Percentiles rank a stretch among this genome's conserved stretches.
These are phyloP conservation scores for Neotoxoptera formosana DNA, from an alignment of 1,140 invertebrate genomes.

Conservation along the genomic window DNA sequence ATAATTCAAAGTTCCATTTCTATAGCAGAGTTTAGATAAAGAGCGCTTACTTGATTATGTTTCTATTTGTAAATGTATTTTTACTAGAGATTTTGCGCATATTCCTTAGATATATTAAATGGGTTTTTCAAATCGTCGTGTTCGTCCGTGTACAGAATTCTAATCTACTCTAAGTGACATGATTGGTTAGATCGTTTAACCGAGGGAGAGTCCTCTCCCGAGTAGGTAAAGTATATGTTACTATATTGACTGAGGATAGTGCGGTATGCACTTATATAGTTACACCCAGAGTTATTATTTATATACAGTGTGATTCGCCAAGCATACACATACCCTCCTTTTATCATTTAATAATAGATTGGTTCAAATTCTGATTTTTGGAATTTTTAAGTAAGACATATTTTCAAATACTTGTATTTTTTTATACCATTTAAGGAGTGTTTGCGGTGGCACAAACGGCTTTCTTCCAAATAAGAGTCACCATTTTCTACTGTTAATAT, in stretches of 20 bases:
- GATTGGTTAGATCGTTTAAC: conserved; percentile 9
- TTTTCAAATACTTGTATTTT: neutral
- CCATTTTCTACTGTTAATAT: neutral
- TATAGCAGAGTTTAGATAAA: neutral
- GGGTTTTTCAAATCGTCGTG: conserved; percentile 2
- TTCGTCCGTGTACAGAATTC: neutral
- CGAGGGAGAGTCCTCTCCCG: neutral
- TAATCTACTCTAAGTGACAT: neutral
- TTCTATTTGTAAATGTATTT: neutral
- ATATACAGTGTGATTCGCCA: neutral
- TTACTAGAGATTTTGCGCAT: neutral
- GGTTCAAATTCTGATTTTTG: neutral
- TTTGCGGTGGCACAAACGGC: neutral
- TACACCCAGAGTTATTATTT: neutral
- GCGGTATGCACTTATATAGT: neutral
- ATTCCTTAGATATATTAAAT: conserved; percentile 3
- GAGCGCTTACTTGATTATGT: neutral
- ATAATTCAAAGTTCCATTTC: neutral
- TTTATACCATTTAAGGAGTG: neutral
- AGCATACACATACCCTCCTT: neutral
- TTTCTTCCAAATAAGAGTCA: neutral
- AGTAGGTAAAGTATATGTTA: neutral
- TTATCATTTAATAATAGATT: neutral
- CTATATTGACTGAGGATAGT: neutral
- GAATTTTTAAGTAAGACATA: neutral